Percentiles rank a stretch among this genome's conserved stretches.
These are phyloP conservation scores for Burhinus bistriatus DNA, from an alignment of 2,113 vertebrate species.

Conservation along the genomic window DNA sequence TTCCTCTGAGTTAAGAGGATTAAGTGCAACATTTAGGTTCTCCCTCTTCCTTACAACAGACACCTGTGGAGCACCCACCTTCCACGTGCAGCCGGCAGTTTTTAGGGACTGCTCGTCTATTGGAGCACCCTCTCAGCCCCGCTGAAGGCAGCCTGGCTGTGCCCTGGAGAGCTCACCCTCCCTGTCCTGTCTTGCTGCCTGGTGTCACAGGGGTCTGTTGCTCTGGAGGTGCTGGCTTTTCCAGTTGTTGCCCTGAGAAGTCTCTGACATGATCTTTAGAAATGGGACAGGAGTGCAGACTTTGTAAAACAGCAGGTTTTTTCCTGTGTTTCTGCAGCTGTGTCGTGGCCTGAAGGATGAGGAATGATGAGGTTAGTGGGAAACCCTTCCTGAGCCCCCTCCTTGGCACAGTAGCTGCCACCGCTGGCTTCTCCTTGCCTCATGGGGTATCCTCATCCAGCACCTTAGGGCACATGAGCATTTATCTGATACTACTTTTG, in stretches of 20 bases:
- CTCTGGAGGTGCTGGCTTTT: background rate
- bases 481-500: background rate
- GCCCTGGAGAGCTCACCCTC: rapidly evolving
- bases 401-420: background rate
- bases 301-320: background rate
- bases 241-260: background rate
- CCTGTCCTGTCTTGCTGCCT: background rate
- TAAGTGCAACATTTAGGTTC: background rate
- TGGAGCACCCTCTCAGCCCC: rapidly evolving
- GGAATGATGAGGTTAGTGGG: background rate
- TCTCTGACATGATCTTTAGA: background rate
- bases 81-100: background rate
- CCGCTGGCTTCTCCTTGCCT: background rate
- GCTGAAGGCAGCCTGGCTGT: rapidly evolving
- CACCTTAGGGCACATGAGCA: rapidly evolving
- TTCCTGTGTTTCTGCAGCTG: background rate
- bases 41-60: background rate
- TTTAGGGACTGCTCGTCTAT: background rate
- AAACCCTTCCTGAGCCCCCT: background rate
- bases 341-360: background rate
- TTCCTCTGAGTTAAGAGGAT: background rate
- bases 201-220: rapidly evolving
- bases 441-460: no score
- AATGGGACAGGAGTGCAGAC: background rate
- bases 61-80: background rate